Percentiles rank a stretch among this genome's conserved stretches.
phyloP scores from a whole-genome alignment of 2,113 vertebrate genomes.

The Silurus asotus region DNA sequence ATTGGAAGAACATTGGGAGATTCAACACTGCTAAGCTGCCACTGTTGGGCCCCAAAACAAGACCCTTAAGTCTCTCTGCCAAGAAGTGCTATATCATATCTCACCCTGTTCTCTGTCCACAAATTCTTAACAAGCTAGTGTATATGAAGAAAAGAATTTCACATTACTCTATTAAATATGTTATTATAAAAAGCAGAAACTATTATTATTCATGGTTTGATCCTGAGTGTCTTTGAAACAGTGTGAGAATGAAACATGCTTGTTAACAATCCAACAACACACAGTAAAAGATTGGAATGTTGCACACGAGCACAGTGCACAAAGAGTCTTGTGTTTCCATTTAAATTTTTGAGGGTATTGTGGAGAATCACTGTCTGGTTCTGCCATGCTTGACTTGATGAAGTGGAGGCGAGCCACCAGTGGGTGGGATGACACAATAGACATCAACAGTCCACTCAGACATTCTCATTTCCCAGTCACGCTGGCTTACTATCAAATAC shows the following conservation, averaged over 20 bases:
- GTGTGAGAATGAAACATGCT: neutral
- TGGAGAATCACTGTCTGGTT: neutral
- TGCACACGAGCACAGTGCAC: neutral
- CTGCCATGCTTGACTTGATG: neutral
- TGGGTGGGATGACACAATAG: slow-evolving; percentile 10
- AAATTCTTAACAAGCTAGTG: neutral
- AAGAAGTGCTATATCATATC: neutral
- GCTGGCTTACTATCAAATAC: slow-evolving; percentile 16
- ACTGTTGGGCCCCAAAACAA: neutral
- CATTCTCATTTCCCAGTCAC: neutral
- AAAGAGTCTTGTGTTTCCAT: neutral
- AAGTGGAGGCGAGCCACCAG: neutral
- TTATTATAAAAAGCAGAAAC: too few relatives aligned
- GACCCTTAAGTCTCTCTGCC: neutral
- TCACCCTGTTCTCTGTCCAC: neutral
- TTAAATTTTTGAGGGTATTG: neutral
- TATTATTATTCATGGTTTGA: neutral
- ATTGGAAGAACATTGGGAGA: neutral
- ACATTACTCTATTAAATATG: neutral
- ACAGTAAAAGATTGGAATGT: neutral
- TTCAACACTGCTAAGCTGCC: neutral
- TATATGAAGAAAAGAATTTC: neutral
- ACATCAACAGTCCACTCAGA: slow-evolving; percentile 25
- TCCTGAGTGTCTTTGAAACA: neutral
- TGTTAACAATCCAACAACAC: neutral